Conservation (phyloP, 2,113 vertebrate species). For the Daphoenositta chrysoptera region DNA sequence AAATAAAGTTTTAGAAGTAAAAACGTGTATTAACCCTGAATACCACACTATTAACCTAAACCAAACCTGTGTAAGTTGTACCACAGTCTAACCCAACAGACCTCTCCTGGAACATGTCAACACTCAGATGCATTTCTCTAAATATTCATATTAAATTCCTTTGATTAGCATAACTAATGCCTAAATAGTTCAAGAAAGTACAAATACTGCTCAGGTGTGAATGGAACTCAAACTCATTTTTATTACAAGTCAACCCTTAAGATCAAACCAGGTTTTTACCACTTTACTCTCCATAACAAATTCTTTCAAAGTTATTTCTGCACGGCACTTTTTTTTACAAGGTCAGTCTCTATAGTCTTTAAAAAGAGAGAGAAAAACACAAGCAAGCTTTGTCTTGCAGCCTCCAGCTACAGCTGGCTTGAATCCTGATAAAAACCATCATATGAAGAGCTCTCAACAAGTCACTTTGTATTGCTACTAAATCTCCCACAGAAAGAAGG, state of each 20-base stretch:
- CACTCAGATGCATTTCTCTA: neutral
- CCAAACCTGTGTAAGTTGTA: neutral
- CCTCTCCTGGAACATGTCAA: neutral
- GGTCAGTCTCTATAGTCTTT: neutral
- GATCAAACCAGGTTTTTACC: neutral
- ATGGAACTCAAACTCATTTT: neutral
- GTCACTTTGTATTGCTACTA: neutral
- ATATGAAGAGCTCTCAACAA: neutral
- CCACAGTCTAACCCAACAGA: neutral
- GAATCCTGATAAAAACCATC: neutral
- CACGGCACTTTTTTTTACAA: neutral
- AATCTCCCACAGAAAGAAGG: neutral
- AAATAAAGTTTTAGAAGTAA: neutral
- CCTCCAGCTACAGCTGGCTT: neutral
- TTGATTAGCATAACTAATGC: neutral
- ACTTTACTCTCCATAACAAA: neutral
- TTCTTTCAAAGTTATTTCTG: neutral
- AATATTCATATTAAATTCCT: neutral
- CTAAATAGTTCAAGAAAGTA: neutral
- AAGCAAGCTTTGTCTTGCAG: neutral
- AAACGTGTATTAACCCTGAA: neutral
- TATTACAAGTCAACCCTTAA: neutral
- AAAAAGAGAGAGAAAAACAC: neutral
- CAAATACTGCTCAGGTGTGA: neutral
- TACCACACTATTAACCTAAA: neutral